A percentile compares a stretch with the other conserved stretches of the same genome.
Conservation (phyloP, 2,888 invertebrate species). For the Polia nebulosa region DNA sequence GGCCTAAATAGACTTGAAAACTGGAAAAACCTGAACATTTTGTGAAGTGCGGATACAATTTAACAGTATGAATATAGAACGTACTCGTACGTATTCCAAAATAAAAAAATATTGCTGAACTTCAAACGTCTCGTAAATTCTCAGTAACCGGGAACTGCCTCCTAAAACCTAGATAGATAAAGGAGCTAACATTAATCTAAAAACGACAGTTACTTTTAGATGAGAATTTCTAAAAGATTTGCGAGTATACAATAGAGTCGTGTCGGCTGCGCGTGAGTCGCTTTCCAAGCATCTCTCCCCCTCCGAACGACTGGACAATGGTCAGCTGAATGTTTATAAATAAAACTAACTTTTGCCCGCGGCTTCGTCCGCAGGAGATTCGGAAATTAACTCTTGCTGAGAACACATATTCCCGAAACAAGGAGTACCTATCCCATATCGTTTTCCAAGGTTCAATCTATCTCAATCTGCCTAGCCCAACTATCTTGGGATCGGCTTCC, state of each 20-base stretch:
- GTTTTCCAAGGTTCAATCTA: background rate
- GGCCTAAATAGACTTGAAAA: background rate
- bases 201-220: conserved; percentile 60
- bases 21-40: no score
- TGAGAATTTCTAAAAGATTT: conserved; percentile 60
- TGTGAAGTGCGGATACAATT: no score
- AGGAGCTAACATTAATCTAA: conserved; percentile 37
- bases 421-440: background rate
- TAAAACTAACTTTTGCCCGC: conserved; percentile 1
- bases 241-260: conserved; percentile 68
- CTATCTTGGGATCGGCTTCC: no score
- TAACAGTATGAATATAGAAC: no score
- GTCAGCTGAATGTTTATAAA: conserved; percentile 47
- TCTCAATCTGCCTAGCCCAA: no score
- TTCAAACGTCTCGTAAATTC: no score
- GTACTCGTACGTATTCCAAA: no score
- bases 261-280: conserved; percentile 72
- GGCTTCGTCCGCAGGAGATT: background rate
- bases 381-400: background rate
- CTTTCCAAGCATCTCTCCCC: conserved; percentile 70
- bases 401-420: background rate
- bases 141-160: conserved; percentile 15
- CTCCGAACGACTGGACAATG: conserved; percentile 52
- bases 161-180: conserved; percentile 23
- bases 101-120: no score